Percentiles rank a stretch among this genome's conserved stretches.
Conservation (phyloP, 2,888 invertebrate species). For the Drosophila recens region DNA sequence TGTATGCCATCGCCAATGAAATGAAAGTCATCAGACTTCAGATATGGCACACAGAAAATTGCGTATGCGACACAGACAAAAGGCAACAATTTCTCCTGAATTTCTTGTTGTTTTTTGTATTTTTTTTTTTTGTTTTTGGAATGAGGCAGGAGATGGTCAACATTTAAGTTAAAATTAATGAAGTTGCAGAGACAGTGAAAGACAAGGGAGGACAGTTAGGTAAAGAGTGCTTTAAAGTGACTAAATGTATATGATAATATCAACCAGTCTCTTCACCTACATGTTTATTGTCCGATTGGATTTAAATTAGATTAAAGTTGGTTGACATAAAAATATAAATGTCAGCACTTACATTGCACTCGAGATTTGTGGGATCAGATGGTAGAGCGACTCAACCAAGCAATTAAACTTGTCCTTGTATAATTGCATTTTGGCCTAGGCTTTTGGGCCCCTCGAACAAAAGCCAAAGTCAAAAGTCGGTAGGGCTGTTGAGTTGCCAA, state of each 20-base stretch:
- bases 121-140: slow-evolving; percentile 7
- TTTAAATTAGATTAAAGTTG: slow-evolving; percentile 61
- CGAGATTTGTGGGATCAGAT: slow-evolving; percentile 3
- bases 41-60: slow-evolving; percentile 67
- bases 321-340: slow-evolving; percentile 45
- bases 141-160: slow-evolving; percentile 21
- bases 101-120: not conserved
- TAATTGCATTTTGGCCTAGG: slow-evolving; percentile 82
- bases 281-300: slow-evolving; percentile 63
- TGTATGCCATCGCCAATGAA: slow-evolving; percentile 65
- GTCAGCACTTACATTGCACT: slow-evolving; percentile 54
- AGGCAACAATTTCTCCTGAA: slow-evolving; percentile 47
- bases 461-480: slow-evolving; percentile 69
- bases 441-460: slow-evolving; percentile 39
- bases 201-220: not conserved
- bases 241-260: not conserved
- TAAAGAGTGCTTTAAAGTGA: not conserved
- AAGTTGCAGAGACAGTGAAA: slow-evolving; percentile 32
- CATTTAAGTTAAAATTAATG: slow-evolving; percentile 57
- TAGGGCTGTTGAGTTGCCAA: slow-evolving; percentile 70
- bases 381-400: slow-evolving; percentile 63
- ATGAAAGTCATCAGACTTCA: slow-evolving; percentile 74
- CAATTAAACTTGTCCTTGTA: slow-evolving; percentile 84
- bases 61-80: slow-evolving; percentile 64
- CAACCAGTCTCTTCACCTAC: slow-evolving; percentile 9